Evolutionary conservation across 2,888 invertebrate genomes (phyloP).

Genomic region (Dexiosoma caninum): DNA sequence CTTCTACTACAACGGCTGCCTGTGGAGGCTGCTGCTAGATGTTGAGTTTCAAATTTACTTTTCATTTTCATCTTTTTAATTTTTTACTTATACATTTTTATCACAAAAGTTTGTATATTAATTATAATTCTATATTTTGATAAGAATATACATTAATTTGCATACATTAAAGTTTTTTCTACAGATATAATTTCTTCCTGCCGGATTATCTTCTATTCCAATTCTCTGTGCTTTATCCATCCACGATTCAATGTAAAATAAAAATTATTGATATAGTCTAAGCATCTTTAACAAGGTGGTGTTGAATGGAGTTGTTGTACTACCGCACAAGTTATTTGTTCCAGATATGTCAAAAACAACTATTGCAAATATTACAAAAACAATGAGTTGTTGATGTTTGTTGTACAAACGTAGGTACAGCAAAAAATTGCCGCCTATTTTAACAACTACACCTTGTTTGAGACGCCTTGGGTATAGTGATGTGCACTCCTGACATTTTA

Average conservation of each 20-base stretch:
- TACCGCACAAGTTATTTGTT: too few relatives aligned
- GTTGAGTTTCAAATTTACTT: constrained; percentile 46
- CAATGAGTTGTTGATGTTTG: too few relatives aligned
- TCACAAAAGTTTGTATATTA: constrained; percentile 53
- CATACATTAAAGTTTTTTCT: constrained; percentile 42
- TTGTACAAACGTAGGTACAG: too few relatives aligned
- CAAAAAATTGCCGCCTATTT: too few relatives aligned
- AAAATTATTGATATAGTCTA: constrained; percentile 12
- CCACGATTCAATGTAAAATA: constrained; percentile 52
- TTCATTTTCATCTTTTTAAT: constrained; percentile 35
- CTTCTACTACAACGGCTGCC: constrained; percentile 39
- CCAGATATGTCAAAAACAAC: too few relatives aligned
- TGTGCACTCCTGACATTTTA: constrained; percentile 1
- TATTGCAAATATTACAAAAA: too few relatives aligned
- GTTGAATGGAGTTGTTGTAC: too few relatives aligned
- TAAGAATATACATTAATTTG: constrained; percentile 41
- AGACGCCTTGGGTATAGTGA: too few relatives aligned
- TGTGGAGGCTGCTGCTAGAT: constrained; percentile 46
- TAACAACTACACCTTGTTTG: too few relatives aligned
- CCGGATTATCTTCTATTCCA: constrained; percentile 56
- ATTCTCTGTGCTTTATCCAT: constrained; percentile 51
- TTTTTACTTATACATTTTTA: constrained; percentile 38
- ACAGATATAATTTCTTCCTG: constrained; percentile 26
- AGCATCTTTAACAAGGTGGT: too few relatives aligned
- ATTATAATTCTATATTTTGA: constrained; percentile 15